Conservation (phyloP, 1,140 invertebrate species). For the Contarinia nasturtii region DNA sequence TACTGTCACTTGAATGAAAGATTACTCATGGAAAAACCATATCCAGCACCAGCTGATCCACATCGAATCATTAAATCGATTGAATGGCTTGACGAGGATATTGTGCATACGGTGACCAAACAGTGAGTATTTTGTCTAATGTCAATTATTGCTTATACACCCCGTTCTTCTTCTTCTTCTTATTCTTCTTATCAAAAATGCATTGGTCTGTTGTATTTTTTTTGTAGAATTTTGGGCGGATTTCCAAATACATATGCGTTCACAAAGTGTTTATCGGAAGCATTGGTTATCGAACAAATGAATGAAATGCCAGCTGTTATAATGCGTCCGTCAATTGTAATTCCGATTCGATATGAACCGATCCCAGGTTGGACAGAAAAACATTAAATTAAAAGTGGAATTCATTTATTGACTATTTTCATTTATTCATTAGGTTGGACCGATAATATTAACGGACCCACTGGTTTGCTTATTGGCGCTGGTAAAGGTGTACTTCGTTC, state of each 20-base stretch:
- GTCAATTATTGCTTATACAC: neutral
- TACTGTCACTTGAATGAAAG: constrained; percentile 44
- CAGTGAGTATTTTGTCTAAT: constrained; percentile 26
- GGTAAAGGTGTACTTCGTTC: constrained; percentile 56
- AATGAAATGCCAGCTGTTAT: constrained; percentile 61
- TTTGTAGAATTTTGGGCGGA: constrained; percentile 48
- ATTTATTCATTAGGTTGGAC: constrained; percentile 24
- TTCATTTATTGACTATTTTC: constrained; percentile 79
- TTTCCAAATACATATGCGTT: constrained; percentile 84
- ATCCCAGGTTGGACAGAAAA: constrained; percentile 82
- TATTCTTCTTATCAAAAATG: neutral
- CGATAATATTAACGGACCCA: constrained; percentile 81
- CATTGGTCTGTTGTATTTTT: neutral
- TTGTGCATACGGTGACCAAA: constrained; percentile 49
- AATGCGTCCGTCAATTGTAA: constrained; percentile 75
- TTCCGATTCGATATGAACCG: constrained; percentile 63
- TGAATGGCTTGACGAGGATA: constrained; percentile 70
- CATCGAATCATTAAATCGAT: constrained; percentile 73
- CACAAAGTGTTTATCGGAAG: constrained; percentile 75
- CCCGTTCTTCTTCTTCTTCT: neutral
- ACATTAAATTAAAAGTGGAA: too few species aligned
- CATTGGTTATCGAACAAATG: constrained; percentile 56
- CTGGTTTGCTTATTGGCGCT: constrained; percentile 40
- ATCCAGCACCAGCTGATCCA: constrained; percentile 73
- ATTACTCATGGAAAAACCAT: constrained; percentile 47